Evolutionary conservation across 2,888 invertebrate species (phyloP), one percentile per base, ranked within the genome.

Genomic region (Acanthopleura granulata): DNA sequence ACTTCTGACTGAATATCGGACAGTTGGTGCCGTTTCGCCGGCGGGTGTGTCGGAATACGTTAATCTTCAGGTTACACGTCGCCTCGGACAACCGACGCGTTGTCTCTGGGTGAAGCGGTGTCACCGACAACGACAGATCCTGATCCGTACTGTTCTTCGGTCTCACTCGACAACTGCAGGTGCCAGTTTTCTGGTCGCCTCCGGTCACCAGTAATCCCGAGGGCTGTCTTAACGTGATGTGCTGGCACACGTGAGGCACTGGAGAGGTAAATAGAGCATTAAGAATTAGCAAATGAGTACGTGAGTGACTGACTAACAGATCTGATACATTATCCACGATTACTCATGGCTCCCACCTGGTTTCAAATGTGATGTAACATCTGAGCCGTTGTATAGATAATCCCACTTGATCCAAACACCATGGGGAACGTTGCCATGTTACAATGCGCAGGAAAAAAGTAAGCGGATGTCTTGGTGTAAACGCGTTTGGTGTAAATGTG

Each of bases 181-280:
- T 22, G 6, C 16, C 22, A 16, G 18, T 22, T 1, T 25, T 27
- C 29, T 27, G 22, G 14, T 22, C 16, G 16, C 66, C 66, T 1
- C 66, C 66, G 4, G 66, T 66, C 3, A 66, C 66, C 25, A 66
- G 16, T 15, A 66, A 22, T 6, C 66, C 66, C 29, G 66, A 12
- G 15, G 66, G 27, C 25, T 66, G 66, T 6, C 29, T 9, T 25
- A 66, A 27, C 22, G 66, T 66, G 25, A 66, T 27, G 66, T 66
- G 66, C 29, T 66, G 66, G 25, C 66, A 66, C 66, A 27, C 66
- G 25, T 66, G 66, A 22, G 66, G 66, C 4, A 66, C 66, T 66
- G 29, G 6, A 27, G 57, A 22, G 22, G 22, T n/a, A n/a, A 57
- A 57, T 6, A 57, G 22, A 22, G 12, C 22, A 22, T 6, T 6